Evolutionary conservation across 1,140 invertebrate genomes (phyloP), one percentile per base, ranked within the genome.

Genomic region (Melipona quadrifasciata): DNA sequence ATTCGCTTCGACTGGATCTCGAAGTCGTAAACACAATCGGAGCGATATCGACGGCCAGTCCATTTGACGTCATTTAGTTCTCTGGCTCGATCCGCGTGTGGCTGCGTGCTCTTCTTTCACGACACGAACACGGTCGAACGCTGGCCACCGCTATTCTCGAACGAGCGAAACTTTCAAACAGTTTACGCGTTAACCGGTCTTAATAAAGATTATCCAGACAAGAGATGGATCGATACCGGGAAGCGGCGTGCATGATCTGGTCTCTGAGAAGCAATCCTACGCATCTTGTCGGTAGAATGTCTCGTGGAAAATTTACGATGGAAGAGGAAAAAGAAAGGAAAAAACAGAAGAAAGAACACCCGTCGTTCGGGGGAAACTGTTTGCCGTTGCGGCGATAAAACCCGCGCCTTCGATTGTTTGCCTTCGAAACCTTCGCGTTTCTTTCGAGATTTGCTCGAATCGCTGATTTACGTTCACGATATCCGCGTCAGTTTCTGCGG

Each of bases 101-200:
- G 19, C 31, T 4, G 31, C 21, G 31, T 24, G 68, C n/a, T 53
- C 53, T 76, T 85, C 86, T 80, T 84, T 80, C 68, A 53, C 53
- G 58, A 24, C 24, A 21, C 24, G 84, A 70, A 78, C 47, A 58
- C 21, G 61, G 61, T 75, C 65, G 75, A n/a, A n/a, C n/a, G n/a
- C n/a, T n/a, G 39, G 3, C 39, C 39, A 39, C 39, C 76, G 76
- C 84, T 88, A 88, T 89, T 89, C 87, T 88, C 82, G 65, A 87
- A 89, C 78, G 57, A 73, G 16, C 53, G 70, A 87, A 88, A 85
- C 70, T 87, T 75, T 51, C 39, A 72, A 88, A 85, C 61, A 76
- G 70, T 85, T 88, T 71, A 72, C 39, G 39, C 73, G 80, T 17
- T 27, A 27, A 88, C 82, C 31, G 31, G 31, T 31, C 31, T 31